phyloP scores from a whole-genome alignment of 2,797 vertebrate genomes.

The Lutjanus argentimaculatus region DNA sequence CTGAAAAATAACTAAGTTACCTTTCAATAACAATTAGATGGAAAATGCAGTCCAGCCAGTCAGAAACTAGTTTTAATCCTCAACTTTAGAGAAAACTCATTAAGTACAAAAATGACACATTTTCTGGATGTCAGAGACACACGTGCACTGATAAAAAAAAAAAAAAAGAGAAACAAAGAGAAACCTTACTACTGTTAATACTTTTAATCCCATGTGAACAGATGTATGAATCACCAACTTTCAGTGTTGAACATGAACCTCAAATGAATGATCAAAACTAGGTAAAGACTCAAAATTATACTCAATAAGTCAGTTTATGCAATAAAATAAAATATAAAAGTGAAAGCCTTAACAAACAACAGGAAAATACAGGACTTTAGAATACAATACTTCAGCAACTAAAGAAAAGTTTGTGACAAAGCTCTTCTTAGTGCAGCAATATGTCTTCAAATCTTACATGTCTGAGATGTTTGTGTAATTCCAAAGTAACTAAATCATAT shows the following conservation, averaged over 20 bases:
- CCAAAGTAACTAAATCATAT: conserved; percentile 66
- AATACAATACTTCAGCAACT: conserved; percentile 1
- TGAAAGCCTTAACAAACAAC: conserved; percentile 22
- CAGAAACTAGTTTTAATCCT: too few species aligned
- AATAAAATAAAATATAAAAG: neutral
- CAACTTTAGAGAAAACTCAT: too few species aligned
- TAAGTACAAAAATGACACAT: too few species aligned
- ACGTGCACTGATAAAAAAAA: too few species aligned
- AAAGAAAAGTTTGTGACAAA: conserved; percentile 13
- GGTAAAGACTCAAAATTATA: neutral
- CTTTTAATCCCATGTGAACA: neutral
- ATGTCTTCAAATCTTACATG: conserved; percentile 49
- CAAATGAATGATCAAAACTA: neutral
- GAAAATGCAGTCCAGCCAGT: too few species aligned
- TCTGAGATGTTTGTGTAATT: conserved; percentile 53
- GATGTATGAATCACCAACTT: neutral
- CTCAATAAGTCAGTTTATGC: conserved; percentile 1
- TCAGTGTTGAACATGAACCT: neutral
- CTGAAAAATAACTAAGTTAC: too few species aligned
- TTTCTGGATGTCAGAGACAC: too few species aligned
- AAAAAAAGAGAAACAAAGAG: too few species aligned
- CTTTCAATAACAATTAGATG: too few species aligned
- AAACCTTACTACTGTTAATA: neutral
- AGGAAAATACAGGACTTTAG: neutral
- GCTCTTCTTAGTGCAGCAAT: conserved; percentile 23